phyloP scores from a whole-genome alignment of 2,888 invertebrate species.

The Phanerotoma sp. region DNA sequence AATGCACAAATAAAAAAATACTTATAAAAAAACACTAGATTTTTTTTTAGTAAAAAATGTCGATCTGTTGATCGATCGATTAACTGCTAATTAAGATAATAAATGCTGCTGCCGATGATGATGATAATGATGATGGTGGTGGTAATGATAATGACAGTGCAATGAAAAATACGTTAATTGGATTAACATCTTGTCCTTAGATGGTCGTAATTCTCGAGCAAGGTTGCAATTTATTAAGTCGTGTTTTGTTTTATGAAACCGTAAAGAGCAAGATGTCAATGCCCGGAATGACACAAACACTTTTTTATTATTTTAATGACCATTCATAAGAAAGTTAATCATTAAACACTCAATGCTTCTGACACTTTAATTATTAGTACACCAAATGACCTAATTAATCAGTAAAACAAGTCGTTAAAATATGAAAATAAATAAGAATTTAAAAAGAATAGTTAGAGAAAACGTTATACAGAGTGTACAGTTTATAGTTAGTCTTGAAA shows the following conservation, averaged over 20 bases:
- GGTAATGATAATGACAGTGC: too few species aligned
- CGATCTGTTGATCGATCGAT: too few species aligned
- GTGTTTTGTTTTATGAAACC: not conserved
- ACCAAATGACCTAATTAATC: not conserved
- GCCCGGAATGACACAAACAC: constrained; percentile 8
- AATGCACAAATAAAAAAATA: not conserved
- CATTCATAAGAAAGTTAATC: not conserved
- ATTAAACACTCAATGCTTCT: not conserved
- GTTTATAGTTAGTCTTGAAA: too few species aligned
- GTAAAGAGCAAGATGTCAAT: constrained; percentile 19
- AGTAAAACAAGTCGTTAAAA: too few species aligned
- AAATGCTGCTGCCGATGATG: not conserved
- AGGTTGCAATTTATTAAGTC: constrained; percentile 17
- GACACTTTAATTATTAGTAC: not conserved
- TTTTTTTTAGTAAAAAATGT: too few species aligned
- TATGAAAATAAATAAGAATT: too few species aligned
- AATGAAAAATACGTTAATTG: not conserved
- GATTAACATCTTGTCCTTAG: constrained; percentile 19
- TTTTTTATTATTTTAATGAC: not conserved
- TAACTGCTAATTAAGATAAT: not conserved
- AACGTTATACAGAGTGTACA: too few species aligned
- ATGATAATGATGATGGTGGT: too few species aligned
- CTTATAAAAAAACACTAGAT: too few species aligned
- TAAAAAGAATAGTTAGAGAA: too few species aligned
- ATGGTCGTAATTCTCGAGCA: constrained; percentile 13